phyloP scores from a whole-genome alignment of 2,888 invertebrate genomes.

The Drosophila anomalipes region DNA sequence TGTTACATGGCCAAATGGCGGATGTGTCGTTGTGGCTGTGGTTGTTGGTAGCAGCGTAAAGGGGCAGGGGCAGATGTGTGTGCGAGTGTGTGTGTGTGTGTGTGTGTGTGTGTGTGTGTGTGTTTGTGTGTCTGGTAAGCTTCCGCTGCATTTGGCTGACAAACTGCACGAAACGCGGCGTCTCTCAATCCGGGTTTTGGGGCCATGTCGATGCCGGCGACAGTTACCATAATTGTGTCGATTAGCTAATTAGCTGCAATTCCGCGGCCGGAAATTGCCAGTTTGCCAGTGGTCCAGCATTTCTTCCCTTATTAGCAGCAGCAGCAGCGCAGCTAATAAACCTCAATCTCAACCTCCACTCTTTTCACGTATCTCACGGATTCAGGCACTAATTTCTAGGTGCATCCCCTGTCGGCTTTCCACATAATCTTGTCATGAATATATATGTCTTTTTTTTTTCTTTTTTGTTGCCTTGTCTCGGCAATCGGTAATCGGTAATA shows the following conservation, averaged over 20 bases:
- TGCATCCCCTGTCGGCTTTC: conserved; percentile 48
- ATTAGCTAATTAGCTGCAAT: conserved; percentile 79
- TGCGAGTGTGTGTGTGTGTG: conserved; percentile 1
- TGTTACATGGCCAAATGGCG: conserved; percentile 22
- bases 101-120: conserved; percentile 16
- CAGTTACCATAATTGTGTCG: conserved; percentile 71
- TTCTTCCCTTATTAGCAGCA: background rate
- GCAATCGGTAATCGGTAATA: background rate
- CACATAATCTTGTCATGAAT: conserved; percentile 75
- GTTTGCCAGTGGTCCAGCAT: conserved; percentile 38
- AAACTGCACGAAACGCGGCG: conserved; percentile 16
- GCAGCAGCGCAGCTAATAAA: conserved; percentile 4
- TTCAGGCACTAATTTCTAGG: conserved; percentile 47
- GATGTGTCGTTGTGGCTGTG: conserved; percentile 23
- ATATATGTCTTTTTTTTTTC: conserved; percentile 55
- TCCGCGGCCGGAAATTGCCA: conserved; percentile 74
- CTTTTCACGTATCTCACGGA: background rate
- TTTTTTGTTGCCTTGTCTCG: conserved; percentile 36
- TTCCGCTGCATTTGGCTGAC: conserved; percentile 53
- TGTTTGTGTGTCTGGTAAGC: conserved; percentile 53
- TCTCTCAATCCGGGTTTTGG: background rate
- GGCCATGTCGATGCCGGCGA: conserved; percentile 5
- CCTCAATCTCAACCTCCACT: background rate
- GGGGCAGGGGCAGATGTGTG: background rate
- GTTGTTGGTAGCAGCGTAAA: background rate